Conservation (phyloP, 2,888 invertebrate genomes). For the Leptura quadrifasciata region DNA sequence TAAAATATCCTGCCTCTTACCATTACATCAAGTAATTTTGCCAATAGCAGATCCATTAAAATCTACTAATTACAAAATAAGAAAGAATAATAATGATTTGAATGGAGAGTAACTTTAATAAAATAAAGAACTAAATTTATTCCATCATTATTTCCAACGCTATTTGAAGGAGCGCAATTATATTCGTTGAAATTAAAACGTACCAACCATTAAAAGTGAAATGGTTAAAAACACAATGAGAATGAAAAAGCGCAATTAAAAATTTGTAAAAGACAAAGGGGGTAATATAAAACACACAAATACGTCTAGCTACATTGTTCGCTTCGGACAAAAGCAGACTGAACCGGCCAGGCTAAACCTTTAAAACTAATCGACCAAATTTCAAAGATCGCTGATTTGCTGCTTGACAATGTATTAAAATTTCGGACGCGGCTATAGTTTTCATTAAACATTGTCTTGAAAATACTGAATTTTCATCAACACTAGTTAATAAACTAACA, state of each 20-base stretch:
- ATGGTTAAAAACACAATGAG: constrained; percentile 62
- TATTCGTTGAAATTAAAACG: constrained; percentile 60
- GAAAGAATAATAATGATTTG: constrained; percentile 26
- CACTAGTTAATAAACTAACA: too few species aligned
- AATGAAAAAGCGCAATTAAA: constrained; percentile 67
- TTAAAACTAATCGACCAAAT: constrained; percentile 44
- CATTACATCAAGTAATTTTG: constrained; percentile 29
- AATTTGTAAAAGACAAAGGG: constrained; percentile 60
- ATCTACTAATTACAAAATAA: constrained; percentile 35
- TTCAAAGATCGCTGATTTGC: constrained; percentile 36
- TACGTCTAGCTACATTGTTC: constrained; percentile 58
- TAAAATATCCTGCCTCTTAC: neutral
- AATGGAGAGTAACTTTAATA: constrained; percentile 25
- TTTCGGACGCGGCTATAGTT: neutral
- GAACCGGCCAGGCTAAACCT: constrained; percentile 37
- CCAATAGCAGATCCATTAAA: constrained; percentile 37
- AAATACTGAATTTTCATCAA: neutral
- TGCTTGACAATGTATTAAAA: constrained; percentile 1
- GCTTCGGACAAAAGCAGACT: constrained; percentile 30
- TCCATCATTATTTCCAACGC: constrained; percentile 37
- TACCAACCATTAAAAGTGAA: constrained; percentile 62
- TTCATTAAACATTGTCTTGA: neutral
- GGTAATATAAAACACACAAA: constrained; percentile 58
- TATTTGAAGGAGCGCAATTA: constrained; percentile 51
- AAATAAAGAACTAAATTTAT: constrained; percentile 36